Conservation (phyloP, 2,113 vertebrate genomes). For the Gasterosteus aculeatus region DNA sequence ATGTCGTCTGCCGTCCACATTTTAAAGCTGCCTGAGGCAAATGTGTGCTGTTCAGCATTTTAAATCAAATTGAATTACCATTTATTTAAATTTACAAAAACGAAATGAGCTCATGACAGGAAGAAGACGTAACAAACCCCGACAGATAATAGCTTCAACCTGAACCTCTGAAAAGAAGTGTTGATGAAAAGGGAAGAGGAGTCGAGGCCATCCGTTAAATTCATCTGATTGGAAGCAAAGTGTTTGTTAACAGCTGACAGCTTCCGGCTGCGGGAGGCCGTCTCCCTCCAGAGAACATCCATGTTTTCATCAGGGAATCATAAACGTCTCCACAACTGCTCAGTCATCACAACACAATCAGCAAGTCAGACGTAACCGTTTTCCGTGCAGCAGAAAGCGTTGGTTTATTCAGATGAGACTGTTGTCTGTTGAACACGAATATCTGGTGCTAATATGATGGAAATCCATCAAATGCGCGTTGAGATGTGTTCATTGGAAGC, state of each 20-base stretch:
- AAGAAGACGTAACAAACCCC: too few species aligned
- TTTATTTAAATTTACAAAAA: neutral
- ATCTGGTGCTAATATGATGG: too few species aligned
- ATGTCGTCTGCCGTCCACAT: too few species aligned
- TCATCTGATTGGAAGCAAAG: conserved; percentile 38
- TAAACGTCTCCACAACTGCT: neutral
- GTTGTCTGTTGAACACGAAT: too few species aligned
- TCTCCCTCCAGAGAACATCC: conserved; percentile 13
- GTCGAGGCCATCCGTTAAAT: conserved; percentile 23
- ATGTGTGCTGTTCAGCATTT: too few species aligned
- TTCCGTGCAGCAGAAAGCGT: neutral
- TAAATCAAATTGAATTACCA: neutral
- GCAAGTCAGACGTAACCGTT: neutral
- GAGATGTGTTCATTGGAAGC: too few species aligned
- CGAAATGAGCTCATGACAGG: too few species aligned
- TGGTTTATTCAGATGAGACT: neutral
- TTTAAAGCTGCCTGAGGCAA: too few species aligned
- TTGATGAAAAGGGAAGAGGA: neutral
- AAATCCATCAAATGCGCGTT: too few species aligned
- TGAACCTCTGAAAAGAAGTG: neutral
- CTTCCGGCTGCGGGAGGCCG: conserved; percentile 5
- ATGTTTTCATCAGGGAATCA: conserved; percentile 22
- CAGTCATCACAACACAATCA: conserved; percentile 8
- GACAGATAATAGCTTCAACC: neutral
- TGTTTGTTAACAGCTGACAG: conserved; percentile 42